Conservation (phyloP, 2,113 vertebrate genomes). For the Sinocyclocheilus anshuiensis region DNA sequence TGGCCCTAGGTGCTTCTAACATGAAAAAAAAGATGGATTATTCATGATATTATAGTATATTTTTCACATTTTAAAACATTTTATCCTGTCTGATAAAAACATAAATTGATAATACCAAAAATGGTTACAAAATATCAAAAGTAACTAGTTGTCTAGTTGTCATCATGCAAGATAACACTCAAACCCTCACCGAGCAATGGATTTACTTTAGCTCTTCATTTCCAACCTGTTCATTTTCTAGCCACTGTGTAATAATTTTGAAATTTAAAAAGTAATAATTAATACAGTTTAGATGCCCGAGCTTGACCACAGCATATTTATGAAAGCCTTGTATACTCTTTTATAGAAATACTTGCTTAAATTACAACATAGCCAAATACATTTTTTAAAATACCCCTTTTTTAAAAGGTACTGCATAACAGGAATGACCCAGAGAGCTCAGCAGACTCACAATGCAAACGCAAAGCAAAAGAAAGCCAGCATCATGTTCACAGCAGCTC, state of each 20-base stretch:
- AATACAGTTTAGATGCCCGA: background rate
- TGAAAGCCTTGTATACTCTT: background rate
- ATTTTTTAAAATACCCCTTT: background rate
- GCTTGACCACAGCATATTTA: background rate
- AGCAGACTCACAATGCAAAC: background rate
- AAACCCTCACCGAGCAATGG: background rate
- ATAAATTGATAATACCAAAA: background rate
- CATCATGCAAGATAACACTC: background rate
- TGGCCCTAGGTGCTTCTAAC: background rate
- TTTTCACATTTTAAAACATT: background rate
- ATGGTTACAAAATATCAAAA: conserved; percentile 33
- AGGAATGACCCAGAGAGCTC: background rate
- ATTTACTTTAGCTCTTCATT: background rate
- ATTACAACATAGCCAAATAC: background rate
- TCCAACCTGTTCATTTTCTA: background rate
- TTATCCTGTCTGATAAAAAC: background rate
- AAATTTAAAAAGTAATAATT: background rate
- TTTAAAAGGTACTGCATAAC: background rate
- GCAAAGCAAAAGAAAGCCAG: conserved; percentile 6
- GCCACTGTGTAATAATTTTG: background rate
- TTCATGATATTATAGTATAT: background rate
- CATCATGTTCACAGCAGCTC: conserved; percentile 10
- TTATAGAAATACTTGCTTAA: background rate
- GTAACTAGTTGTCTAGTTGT: background rate
- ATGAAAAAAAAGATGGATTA: background rate